Base-by-base conservation (phyloP, 2,797 vertebrate genomes). In the Rhodeus uyekii region DNA sequence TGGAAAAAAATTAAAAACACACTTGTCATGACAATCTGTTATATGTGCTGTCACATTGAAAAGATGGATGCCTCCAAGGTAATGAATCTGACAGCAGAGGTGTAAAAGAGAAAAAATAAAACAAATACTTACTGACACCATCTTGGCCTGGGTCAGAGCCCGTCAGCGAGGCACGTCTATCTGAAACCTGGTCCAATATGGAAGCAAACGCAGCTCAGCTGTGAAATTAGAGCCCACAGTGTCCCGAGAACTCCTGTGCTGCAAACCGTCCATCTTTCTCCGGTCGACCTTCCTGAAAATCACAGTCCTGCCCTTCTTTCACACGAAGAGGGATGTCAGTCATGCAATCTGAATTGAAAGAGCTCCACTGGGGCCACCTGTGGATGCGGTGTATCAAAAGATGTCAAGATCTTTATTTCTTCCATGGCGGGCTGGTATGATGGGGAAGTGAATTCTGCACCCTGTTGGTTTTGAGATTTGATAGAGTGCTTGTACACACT, bases 141-240 rank as follows among this genome's bases (percentile, higher is more conserved):
- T 84, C 69, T 39, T 72, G 63, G 83, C 74, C 86, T 85, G 88
- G 88, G 91, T 89, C 83, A 82, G 73, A 88, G 86, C 83, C 84
- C 88, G 64, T n/a, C 44, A 88, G 63, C 90, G 90, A 84, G 73
- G 75, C 86, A 8, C 71, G 82, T 87, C 72, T 80, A 82, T 90
- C 91, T 87, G 88, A 85, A 86, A 83, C 85, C 14, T n/a, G 90
- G 85, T 86, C 87, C 89, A 89, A 84, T 55, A 86, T 71, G 82
- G 86, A 9, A 83, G 85, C 38, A 68, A 87, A 82, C 64, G 82
- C 86, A 93, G 87, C 87, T 93, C 91, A 89, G 82, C 92, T 93
- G 91, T 93, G 94, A 94, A 94, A 94, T 93, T 92, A 91, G 87
- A 89, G 86, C 74, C 88, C 87, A 82, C 79, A 88, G 87, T 93